Evolutionary conservation across 1,140 invertebrate species (phyloP).

Genomic region (Calephelis virginiensis): DNA sequence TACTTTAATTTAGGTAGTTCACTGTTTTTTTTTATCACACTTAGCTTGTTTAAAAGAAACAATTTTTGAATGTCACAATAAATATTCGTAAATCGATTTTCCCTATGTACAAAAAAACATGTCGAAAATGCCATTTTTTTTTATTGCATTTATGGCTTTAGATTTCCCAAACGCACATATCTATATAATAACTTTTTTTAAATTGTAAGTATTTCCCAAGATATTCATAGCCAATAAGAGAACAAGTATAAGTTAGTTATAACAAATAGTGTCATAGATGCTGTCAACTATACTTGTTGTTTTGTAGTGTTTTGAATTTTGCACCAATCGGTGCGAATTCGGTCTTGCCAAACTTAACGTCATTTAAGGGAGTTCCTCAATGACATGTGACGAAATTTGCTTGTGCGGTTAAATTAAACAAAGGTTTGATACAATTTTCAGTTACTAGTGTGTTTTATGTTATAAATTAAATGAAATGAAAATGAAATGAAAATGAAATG

Average conservation of each 20-base stretch:
- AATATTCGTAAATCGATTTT: not conserved
- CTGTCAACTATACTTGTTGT: slow-evolving; percentile 26
- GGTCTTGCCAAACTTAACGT: slow-evolving; percentile 25
- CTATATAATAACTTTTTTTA: slow-evolving; percentile 23
- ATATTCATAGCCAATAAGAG: slow-evolving; percentile 25
- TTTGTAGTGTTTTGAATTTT: slow-evolving; percentile 23
- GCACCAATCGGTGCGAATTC: slow-evolving; percentile 21
- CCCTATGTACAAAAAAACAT: too few relatives aligned
- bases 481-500: too few relatives aligned
- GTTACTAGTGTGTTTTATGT: not conserved
- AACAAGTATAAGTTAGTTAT: slow-evolving; percentile 26
- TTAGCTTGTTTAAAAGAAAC: too few relatives aligned
- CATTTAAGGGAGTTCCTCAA: slow-evolving; percentile 24
- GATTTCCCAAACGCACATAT: slow-evolving; percentile 20
- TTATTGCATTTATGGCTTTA: slow-evolving; percentile 9
- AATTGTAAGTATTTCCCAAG: slow-evolving; percentile 16
- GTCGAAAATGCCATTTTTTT: too few relatives aligned
- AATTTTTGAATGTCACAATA: too few relatives aligned
- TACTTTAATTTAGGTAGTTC: too few relatives aligned
- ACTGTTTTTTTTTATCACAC: too few relatives aligned
- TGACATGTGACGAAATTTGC: slow-evolving; percentile 13
- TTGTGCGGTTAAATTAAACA: slow-evolving; percentile 21
- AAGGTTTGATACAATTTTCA: slow-evolving; percentile 18
- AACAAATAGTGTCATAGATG: slow-evolving; percentile 23
- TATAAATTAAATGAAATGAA: too few relatives aligned